These are phyloP conservation scores for Spongilla lacustris DNA, from an alignment of 37 sponge, comb jelly and placozoan species.

Conservation along the genomic window DNA sequence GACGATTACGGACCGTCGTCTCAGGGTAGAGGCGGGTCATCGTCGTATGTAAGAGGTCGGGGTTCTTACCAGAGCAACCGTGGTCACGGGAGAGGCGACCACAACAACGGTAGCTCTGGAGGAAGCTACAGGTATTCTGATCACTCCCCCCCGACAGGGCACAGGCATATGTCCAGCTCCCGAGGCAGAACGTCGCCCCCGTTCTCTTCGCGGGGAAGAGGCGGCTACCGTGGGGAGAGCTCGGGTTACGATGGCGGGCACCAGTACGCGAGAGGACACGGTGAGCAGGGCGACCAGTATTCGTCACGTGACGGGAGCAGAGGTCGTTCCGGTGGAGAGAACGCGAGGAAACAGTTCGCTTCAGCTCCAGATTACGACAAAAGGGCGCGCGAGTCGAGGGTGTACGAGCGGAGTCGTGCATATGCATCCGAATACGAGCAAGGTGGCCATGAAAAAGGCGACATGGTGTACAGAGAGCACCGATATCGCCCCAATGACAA, in stretches of 20 bases:
- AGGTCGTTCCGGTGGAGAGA: background rate
- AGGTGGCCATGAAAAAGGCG: background rate
- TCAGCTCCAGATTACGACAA: background rate
- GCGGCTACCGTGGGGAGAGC: background rate
- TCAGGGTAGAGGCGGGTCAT: background rate
- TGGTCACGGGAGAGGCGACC: slow-evolving; percentile 5
- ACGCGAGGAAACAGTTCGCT: background rate
- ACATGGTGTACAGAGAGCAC: background rate
- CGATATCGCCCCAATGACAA: background rate
- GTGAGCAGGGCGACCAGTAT: slow-evolving; percentile 16
- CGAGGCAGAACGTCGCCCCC: background rate
- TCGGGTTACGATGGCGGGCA: background rate
- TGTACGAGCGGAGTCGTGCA: background rate
- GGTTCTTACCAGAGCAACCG: background rate
- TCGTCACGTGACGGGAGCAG: background rate
- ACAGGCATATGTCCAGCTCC: background rate
- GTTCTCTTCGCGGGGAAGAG: background rate
- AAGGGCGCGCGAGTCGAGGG: background rate
- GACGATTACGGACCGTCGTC: background rate
- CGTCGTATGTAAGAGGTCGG: background rate
- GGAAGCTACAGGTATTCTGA: background rate
- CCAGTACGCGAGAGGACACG: background rate
- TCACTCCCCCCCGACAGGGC: background rate
- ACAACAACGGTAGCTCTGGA: background rate
- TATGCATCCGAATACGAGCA: background rate